A percentile compares a stretch with the other conserved stretches of the same genome.
phyloP scores from a whole-genome alignment of 2,888 invertebrate species.

The Morpho achilles region DNA sequence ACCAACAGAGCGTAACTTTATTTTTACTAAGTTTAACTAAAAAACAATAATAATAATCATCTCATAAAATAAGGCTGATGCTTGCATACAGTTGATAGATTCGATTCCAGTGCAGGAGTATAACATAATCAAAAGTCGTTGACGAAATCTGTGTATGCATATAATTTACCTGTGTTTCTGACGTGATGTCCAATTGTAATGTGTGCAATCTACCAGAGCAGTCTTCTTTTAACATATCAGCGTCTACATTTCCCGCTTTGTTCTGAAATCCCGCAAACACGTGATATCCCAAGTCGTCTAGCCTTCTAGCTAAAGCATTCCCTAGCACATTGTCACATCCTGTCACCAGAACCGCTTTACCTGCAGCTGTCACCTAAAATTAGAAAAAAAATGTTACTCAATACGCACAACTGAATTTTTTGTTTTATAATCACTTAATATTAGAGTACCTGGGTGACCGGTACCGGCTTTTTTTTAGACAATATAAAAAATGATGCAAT shows the following conservation, averaged over 20 bases:
- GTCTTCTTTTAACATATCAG: constrained; percentile 87
- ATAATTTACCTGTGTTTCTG: constrained; percentile 80
- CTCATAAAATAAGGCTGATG: too few species aligned
- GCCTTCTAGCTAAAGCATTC: constrained; percentile 85
- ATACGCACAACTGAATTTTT: not conserved
- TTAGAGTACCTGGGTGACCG: too few species aligned
- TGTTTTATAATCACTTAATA: too few species aligned
- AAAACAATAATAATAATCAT: too few species aligned
- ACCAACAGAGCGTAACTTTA: too few species aligned
- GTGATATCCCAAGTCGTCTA: constrained; percentile 91
- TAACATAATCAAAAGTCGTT: too few species aligned
- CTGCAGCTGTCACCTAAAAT: constrained; percentile 86
- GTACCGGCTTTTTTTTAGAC: not conserved
- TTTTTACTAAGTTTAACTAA: too few species aligned
- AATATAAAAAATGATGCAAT: not conserved
- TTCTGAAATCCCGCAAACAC: constrained; percentile 92
- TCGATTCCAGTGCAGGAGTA: too few species aligned
- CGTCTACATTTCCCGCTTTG: constrained; percentile 83
- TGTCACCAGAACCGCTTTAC: constrained; percentile 90
- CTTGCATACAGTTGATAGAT: too few species aligned
- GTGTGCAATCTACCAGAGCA: constrained; percentile 86
- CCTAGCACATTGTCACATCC: constrained; percentile 90
- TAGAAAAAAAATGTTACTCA: not conserved
- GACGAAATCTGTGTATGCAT: too few species aligned
- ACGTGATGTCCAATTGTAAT: constrained; percentile 89